Evolutionary conservation across 2,888 invertebrate species (phyloP).

Genomic region (Dynastes maya): DNA sequence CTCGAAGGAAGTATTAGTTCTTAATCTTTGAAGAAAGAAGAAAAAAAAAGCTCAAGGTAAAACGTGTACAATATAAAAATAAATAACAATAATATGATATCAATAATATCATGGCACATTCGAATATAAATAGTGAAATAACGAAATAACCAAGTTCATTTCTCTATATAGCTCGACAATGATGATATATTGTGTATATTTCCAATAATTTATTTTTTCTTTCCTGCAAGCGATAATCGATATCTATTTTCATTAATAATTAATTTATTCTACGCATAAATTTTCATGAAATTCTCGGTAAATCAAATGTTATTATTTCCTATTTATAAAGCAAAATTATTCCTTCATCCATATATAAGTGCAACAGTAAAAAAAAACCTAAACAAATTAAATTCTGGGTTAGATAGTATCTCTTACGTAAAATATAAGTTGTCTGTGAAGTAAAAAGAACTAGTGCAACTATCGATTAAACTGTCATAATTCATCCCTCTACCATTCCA

Average conservation of each 20-base stretch:
- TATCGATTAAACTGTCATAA: neutral
- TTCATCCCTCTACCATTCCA: neutral
- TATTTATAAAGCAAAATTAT: neutral
- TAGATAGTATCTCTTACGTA: too few relatives aligned
- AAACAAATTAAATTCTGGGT: too few relatives aligned
- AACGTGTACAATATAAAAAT: constrained; percentile 30
- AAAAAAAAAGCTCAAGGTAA: constrained; percentile 17
- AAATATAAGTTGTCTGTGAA: neutral
- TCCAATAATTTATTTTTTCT: neutral
- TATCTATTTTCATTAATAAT: too few relatives aligned
- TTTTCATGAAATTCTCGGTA: neutral
- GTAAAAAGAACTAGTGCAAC: constrained; percentile 7
- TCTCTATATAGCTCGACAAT: neutral
- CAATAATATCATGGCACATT: constrained; percentile 45
- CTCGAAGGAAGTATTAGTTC: neutral
- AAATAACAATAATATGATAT: constrained; percentile 39
- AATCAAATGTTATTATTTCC: neutral
- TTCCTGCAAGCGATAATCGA: too few relatives aligned
- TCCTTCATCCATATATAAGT: neutral
- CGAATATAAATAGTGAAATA: constrained; percentile 27
- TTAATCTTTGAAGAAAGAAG: neutral
- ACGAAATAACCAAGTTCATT: constrained; percentile 25
- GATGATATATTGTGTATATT: neutral
- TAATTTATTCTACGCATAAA: neutral
- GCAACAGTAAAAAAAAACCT: too few relatives aligned